Evolutionary conservation across 2,113 vertebrate genomes (phyloP), one percentile per base, ranked within the genome.

Genomic region (Brachyhypopomus occidentalis): DNA sequence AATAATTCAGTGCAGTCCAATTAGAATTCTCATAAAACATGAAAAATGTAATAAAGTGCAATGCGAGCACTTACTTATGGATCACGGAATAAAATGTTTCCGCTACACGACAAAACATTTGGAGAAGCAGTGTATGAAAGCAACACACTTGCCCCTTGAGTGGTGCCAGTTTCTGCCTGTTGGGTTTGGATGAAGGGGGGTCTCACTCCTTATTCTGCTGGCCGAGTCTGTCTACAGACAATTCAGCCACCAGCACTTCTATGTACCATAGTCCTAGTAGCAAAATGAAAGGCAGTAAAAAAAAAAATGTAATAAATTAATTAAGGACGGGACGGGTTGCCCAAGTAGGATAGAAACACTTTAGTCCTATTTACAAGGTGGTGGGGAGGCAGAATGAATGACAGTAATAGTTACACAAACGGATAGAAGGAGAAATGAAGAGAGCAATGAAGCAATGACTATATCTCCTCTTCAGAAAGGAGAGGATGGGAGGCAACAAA

Each of bases 301-400:
- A 36, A 62, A 34, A 20, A 34, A 38, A 7, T 38, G 6, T 48
- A 69, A 70, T 81, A 63, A 45, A 38, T 34, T 69, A 59, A 79
- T 11, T 34, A 60, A 69, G 81, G 1, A 59, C 55, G 63, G 73
- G 63, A 82, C 64, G 69, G 78, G 75, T 75, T 87, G 82, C 84
- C 85, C 81, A 85, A 78, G 81, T 79, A 90, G 90, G 85, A 82
- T 74, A 22, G 81, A 88, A 82, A 38, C 34, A 55, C 78, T 86
- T 59, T 79, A 79, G 83, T 70, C 82, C 81, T 71, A 83, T 88
- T 84, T 83, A 83, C 78, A 81, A 86, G 84, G 83, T 52, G 66
- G 20, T 5, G 41, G 67, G 16, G 36, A 72, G 83, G 55, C 74
- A 80, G 79, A 82, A 72, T 84, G 82, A 81, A 82, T 82, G 67